A percentile compares a stretch with the other conserved stretches of the same genome.
Evolutionary conservation across 2,113 vertebrate genomes (phyloP).

Genomic region (Xiphorhynchus elegans): DNA sequence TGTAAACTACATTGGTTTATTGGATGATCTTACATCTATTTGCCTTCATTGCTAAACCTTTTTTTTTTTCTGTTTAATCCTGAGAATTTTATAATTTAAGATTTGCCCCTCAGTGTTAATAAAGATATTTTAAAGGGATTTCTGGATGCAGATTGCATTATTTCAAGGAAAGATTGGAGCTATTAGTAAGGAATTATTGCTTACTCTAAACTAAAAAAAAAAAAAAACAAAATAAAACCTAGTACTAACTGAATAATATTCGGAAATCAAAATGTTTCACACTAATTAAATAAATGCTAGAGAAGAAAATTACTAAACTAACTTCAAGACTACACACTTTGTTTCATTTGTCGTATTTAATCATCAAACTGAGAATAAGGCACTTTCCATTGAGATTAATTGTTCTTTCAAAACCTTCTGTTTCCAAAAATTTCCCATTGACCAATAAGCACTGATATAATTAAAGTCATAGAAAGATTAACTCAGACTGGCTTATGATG

Average conservation of each 20-base stretch:
- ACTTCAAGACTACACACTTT: neutral
- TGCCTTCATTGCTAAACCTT: neutral
- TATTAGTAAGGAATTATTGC: neutral
- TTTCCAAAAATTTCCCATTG: neutral
- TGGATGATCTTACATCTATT: neutral
- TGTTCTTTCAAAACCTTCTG: neutral
- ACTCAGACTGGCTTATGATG: neutral
- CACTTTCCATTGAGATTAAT: neutral
- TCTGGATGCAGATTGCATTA: neutral
- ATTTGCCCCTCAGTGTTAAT: neutral
- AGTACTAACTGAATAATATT: neutral
- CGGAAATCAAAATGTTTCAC: neutral
- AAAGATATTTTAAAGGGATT: neutral
- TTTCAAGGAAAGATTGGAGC: neutral
- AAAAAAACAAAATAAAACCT: neutral
- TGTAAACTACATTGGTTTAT: neutral
- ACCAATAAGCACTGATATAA: neutral
- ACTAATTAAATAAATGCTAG: neutral
- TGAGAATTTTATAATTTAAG: neutral
- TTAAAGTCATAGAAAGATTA: neutral
- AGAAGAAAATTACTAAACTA: neutral
- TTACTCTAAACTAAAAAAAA: neutral
- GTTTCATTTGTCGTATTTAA: neutral
- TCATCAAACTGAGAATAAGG: neutral
- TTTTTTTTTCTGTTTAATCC: neutral